These are phyloP conservation scores for Cossypha caffra DNA, from an alignment of 2,797 vertebrate genomes.

Conservation along the genomic window DNA sequence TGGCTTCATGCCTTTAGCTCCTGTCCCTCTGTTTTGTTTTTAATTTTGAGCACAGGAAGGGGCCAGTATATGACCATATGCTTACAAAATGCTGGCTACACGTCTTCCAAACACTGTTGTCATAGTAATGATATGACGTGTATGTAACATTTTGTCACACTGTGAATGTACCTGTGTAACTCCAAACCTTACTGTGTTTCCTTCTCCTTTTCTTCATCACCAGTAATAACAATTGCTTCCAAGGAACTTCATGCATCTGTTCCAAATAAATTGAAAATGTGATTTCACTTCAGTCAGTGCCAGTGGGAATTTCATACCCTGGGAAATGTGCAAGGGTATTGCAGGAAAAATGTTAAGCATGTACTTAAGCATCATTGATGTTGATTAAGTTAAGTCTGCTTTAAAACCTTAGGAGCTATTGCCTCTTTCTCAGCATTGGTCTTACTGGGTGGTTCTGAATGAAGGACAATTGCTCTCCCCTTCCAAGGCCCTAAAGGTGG, in stretches of 20 bases:
- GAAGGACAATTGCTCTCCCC: not conserved
- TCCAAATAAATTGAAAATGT: not conserved
- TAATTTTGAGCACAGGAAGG: conserved; percentile 24
- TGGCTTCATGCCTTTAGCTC: conserved; percentile 3
- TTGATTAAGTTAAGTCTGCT: not conserved
- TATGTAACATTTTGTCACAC: not conserved
- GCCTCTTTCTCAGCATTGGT: not conserved
- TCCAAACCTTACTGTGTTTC: not conserved
- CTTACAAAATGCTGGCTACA: not conserved
- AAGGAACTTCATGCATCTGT: not conserved
- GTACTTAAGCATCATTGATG: not conserved
- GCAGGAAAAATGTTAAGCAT: not conserved
- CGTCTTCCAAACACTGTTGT: not conserved
- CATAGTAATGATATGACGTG: not conserved
- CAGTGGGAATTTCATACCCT: not conserved
- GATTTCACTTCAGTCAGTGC: not conserved
- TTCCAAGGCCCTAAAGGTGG: not conserved
- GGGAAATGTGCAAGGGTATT: not conserved
- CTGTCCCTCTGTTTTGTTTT: not conserved
- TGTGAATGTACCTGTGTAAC: not conserved
- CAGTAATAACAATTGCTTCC: not conserved
- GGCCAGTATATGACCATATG: not conserved
- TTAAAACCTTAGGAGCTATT: not conserved
- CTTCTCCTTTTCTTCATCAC: not conserved
- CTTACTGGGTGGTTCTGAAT: not conserved